Base-by-base conservation (phyloP, 1,140 invertebrate genomes). In the Papilio xuthus region DNA sequence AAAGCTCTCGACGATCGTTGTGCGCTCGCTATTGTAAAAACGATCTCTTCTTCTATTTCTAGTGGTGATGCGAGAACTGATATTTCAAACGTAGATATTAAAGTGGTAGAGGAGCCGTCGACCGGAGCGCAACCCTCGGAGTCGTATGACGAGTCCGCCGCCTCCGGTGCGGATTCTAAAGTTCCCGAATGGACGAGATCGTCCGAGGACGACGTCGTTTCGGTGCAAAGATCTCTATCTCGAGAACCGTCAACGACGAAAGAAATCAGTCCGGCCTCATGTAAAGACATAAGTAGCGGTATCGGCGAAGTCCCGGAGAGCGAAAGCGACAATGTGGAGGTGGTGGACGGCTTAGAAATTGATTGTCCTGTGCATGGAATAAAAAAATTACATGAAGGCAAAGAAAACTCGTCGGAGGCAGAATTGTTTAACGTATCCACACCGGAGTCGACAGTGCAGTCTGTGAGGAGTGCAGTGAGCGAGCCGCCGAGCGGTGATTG, bases 201-300 rank as follows among this genome's bases (percentile, higher is more conserved):
- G 63, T 81, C 83, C 42, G 83, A 89, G 81, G 82, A 89, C 78
- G 82, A 84, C 76, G 53, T 80, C 47, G 79, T 80, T 47, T 85
- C 85, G 79, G 81, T 86, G 76, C 85, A 83, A 71, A 84, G 82
- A 9, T 77, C 88, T 42, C 79, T 86, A n/a, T 89, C 91, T 28
- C 83, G 86, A 26, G 87, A 89, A 81, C 85, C 86, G 63, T 92
- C 91, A 42, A 86, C 86, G 72, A 86, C 84, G 26, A 87, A 79
- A 79, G 88, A 89, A 79, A 77, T 60, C 69, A 82, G 83, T 80
- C 75, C 84, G 83, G 79, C 84, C 78, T 80, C 86, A 82, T 82
- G 78, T 83, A 85, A 82, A 81, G 80, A 86, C 72, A 78, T 60
- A 44, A 82, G 82, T 80, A 78, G 80, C 71, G 83, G 80, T 81